Evolutionary conservation across 2,113 vertebrate species (phyloP).

Genomic region (Indicator maculatus): DNA sequence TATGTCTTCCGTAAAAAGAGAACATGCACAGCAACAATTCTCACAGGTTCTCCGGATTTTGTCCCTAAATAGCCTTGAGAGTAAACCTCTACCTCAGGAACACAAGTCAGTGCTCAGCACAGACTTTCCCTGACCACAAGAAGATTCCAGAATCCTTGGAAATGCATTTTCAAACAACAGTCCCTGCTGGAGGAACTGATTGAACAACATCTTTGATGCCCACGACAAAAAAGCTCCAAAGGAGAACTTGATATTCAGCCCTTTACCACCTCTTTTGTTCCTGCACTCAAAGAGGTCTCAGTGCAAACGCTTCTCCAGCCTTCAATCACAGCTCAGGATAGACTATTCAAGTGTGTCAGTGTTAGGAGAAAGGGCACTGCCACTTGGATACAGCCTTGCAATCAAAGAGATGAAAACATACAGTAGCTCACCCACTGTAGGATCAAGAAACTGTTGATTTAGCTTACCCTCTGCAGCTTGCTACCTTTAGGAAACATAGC

Average conservation of each 20-base stretch:
- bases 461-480: background rate
- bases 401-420: slow-evolving; percentile 31
- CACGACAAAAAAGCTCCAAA: background rate
- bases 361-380: background rate
- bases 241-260: background rate
- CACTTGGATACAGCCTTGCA: background rate
- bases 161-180: background rate
- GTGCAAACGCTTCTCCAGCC: background rate
- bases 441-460: slow-evolving; percentile 4
- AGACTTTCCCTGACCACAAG: accelerated
- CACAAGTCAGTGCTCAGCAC: background rate
- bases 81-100: background rate
- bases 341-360: background rate
- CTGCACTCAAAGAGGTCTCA: background rate
- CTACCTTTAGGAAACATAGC: background rate
- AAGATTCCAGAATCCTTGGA: background rate
- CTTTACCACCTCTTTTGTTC: slow-evolving; percentile 11
- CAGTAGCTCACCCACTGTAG: background rate
- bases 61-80: background rate
- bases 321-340: background rate
- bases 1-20: background rate
- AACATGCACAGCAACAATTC: background rate
- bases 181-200: background rate
- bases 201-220: slow-evolving; percentile 34
- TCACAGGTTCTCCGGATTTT: background rate